These are phyloP conservation scores for Macrotrachela quadricornifera DNA, from an alignment of 1,140 invertebrate genomes.

Conservation along the genomic window DNA sequence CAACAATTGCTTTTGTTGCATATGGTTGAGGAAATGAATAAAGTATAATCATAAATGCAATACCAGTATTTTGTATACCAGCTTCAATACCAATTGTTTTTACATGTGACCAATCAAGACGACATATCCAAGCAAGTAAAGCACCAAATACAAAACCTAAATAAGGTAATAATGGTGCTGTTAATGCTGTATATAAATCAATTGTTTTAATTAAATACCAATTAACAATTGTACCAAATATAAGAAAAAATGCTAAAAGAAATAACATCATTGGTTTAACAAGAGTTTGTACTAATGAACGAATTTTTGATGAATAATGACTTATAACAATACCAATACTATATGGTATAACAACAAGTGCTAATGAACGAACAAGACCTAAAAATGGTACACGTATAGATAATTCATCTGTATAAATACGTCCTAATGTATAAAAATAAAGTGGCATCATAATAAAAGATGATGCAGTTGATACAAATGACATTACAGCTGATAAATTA, in stretches of 20 bases:
- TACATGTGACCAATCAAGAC: slow-evolving; percentile 20
- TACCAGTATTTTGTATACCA: slow-evolving; percentile 32
- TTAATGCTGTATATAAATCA: slow-evolving; percentile 44
- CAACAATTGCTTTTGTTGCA: slow-evolving; percentile 28
- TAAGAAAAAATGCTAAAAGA: slow-evolving; percentile 58
- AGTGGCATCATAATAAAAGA: slow-evolving; percentile 7
- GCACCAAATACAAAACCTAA: slow-evolving; percentile 57
- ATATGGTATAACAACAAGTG: slow-evolving; percentile 3
- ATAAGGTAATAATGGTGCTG: slow-evolving; percentile 43
- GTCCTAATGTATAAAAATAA: slow-evolving; percentile 6
- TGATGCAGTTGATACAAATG: slow-evolving; percentile 1
- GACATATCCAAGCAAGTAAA: slow-evolving; percentile 13
- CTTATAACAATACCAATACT: not conserved
- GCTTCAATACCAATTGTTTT: slow-evolving; percentile 35
- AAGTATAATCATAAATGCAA: slow-evolving; percentile 31
- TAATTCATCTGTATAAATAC: not conserved
- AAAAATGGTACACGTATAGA: slow-evolving; percentile 3
- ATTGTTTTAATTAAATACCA: slow-evolving; percentile 6
- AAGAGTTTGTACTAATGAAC: slow-evolving; percentile 6
- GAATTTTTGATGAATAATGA: not conserved
- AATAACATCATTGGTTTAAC: slow-evolving; percentile 51
- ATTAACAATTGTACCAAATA: slow-evolving; percentile 5
- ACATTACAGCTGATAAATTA: slow-evolving; percentile 4
- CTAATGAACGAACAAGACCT: not conserved
- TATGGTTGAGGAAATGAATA: slow-evolving; percentile 29